Evolutionary conservation across 2,888 invertebrate species (phyloP), one percentile per base, ranked within the genome.

Genomic region (Drosophila nigritarsus): DNA sequence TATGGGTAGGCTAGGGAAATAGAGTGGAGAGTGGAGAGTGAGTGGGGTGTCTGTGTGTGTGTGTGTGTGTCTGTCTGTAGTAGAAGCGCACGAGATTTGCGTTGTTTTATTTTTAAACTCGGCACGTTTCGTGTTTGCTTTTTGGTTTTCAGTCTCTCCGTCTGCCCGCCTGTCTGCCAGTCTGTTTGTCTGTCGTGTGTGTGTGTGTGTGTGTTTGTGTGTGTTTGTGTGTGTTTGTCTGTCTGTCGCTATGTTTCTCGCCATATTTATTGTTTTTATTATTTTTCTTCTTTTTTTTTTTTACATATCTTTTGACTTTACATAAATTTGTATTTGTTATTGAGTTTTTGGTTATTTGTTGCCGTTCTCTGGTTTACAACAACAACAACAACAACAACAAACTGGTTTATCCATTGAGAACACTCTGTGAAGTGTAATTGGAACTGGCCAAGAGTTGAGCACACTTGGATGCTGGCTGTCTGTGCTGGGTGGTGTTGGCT

Each of bases 81-180:
- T 15, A 75, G 83, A 81, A 73, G 78, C 70, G 75, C 84, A 84
- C 82, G 87, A 84, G 87, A 84, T 84, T 80, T 87, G 68, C 73
- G 83, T 81, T 79, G 65, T 64, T 78, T 83, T 86, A 83, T 86
- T 83, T 83, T 86, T 76, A 81, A 81, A 79, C 79, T 68, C 80
- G 80, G 84, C 84, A 84, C 87, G 87, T 84, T 84, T 84, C 82
- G 87, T 84, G 73, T 84, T 83, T 81, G 78, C 75, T 75, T 67
- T 75, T 61, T 79, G 67, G 58, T 70, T 73, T 73, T 76, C 76
- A n/a, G 55, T 29, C 42, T 56, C 24, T 2, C 27, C 20, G 32
- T 29, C n/a, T 32, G 45, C 24, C 32, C 2, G 51, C 53, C 32
- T 11, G 38, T 58, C 18, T 30, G 50, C 13, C 20, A 7, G 11